Conservation (phyloP, 2,888 invertebrate species). For the Epirrhoe alternata region DNA sequence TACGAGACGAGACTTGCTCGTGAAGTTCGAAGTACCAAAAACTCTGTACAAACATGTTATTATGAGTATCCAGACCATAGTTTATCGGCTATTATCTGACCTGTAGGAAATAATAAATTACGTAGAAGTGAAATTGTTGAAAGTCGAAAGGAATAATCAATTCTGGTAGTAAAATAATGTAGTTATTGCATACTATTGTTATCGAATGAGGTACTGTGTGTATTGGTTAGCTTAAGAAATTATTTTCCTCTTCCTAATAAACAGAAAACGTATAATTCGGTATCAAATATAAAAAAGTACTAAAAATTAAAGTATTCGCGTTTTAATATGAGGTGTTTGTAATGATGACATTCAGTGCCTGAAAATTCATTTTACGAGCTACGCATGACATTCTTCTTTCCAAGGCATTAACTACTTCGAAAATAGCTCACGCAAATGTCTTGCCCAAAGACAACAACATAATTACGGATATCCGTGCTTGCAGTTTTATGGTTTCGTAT, state of each 20-base stretch:
- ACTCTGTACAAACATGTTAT: slow-evolving; percentile 59
- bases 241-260: too few relatives aligned
- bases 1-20: slow-evolving; percentile 44
- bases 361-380: too few relatives aligned
- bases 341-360: too few relatives aligned
- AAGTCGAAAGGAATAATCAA: background rate
- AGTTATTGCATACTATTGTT: background rate
- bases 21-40: slow-evolving; percentile 49
- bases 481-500: background rate
- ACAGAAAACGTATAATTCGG: too few relatives aligned
- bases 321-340: too few relatives aligned
- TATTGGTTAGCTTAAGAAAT: too few relatives aligned
- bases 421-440: too few relatives aligned
- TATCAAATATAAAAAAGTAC: too few relatives aligned
- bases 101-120: slow-evolving; percentile 27
- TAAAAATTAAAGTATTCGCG: too few relatives aligned
- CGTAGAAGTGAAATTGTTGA: slow-evolving; percentile 16
- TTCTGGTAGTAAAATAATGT: background rate
- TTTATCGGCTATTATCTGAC: slow-evolving; percentile 55
- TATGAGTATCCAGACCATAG: slow-evolving; percentile 59
- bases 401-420: too few relatives aligned
- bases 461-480: background rate
- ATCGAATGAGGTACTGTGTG: background rate
- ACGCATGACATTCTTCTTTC: too few relatives aligned
- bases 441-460: too few relatives aligned